A percentile compares a stretch with the other conserved stretches of the same genome.
Conservation (phyloP, 1,140 invertebrate species). For the Drosophila prosaltans region DNA sequence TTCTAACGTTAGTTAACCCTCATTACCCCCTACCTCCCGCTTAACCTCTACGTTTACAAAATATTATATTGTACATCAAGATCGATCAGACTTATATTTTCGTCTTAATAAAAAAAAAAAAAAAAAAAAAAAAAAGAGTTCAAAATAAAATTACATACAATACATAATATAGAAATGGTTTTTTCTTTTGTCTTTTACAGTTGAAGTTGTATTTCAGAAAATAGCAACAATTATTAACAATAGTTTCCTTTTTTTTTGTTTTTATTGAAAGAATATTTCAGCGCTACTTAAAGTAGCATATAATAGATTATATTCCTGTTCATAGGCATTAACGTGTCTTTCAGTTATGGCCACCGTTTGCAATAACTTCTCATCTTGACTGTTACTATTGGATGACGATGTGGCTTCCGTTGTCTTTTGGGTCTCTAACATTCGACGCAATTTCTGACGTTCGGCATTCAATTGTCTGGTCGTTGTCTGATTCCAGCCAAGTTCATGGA, state of each 20-base stretch:
- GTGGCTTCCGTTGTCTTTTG: constrained; percentile 46
- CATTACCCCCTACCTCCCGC: not conserved
- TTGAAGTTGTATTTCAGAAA: not conserved
- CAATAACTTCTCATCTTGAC: constrained; percentile 91
- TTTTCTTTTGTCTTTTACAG: too few relatives aligned
- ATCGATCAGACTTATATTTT: constrained; percentile 52
- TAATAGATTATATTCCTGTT: constrained; percentile 95
- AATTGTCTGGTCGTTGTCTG: constrained; percentile 92
- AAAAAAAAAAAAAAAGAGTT: constrained; percentile 11
- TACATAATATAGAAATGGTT: too few relatives aligned
- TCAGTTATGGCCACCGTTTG: constrained; percentile 97
- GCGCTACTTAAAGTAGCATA: constrained; percentile 97
- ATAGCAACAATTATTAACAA: not conserved
- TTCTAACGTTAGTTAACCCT: constrained; percentile 18
- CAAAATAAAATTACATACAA: constrained; percentile 33
- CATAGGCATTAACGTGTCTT: constrained; percentile 90
- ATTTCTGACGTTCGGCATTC: constrained; percentile 86
- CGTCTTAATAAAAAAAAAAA: constrained; percentile 54
- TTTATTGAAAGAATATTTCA: constrained; percentile 93
- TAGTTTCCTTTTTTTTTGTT: too few relatives aligned
- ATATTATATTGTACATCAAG: constrained; percentile 34
- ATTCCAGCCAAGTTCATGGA: constrained; percentile 98
- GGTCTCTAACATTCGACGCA: constrained; percentile 83
- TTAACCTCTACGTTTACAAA: constrained; percentile 27
- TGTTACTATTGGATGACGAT: constrained; percentile 54